These are phyloP conservation scores for Dryobates pubescens DNA, from an alignment of 2,797 vertebrate species.

Conservation along the genomic window DNA sequence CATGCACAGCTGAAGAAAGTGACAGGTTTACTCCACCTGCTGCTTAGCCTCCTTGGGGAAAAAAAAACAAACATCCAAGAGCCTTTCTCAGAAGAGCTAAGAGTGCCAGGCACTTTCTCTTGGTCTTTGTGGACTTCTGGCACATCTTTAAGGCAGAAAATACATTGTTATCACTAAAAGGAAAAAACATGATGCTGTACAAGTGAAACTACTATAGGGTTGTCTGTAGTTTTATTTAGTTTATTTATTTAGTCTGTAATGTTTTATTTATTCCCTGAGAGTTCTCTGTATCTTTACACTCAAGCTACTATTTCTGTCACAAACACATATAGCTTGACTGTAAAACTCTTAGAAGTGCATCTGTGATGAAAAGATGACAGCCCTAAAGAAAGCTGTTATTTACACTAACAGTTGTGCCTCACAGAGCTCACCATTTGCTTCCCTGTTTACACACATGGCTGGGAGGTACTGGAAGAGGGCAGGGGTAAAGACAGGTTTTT, in stretches of 20 bases:
- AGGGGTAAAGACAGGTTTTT: not conserved
- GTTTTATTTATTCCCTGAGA: not conserved
- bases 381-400: not conserved
- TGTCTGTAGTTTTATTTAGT: not conserved
- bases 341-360: not conserved
- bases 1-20: not conserved
- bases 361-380: not conserved
- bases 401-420: fast-evolving
- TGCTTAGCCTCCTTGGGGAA: not conserved
- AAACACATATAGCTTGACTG: not conserved
- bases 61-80: not conserved
- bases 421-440: fast-evolving
- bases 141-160: not conserved
- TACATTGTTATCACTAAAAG: not conserved
- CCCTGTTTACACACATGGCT: fast-evolving
- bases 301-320: not conserved
- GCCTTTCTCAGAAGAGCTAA: not conserved
- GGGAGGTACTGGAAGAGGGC: fast-evolving
- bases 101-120: not conserved
- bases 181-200: not conserved
- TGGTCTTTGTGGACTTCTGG: not conserved
- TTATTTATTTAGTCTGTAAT: too few relatives aligned
- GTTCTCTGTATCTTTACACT: not conserved
- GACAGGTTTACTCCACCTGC: not conserved
- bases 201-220: not conserved